Evolutionary conservation across 2,797 vertebrate genomes (phyloP).

Genomic region (Tiaroga cobitis): DNA sequence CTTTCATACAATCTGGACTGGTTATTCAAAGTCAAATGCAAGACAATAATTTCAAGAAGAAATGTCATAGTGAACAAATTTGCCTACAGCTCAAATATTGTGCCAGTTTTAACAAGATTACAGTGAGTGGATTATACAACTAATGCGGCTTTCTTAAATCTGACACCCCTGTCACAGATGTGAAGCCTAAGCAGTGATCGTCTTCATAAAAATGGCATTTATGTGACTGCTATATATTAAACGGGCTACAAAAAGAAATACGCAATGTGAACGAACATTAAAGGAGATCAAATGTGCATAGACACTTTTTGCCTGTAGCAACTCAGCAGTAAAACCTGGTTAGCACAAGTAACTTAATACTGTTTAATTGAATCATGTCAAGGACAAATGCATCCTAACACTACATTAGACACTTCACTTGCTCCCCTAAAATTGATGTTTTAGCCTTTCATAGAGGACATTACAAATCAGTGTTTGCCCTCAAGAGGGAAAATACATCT

Average conservation of each 20-base stretch:
- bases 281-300: conserved; percentile 1
- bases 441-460: conserved; percentile 15
- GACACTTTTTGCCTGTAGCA: conserved; percentile 18
- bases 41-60: conserved; percentile 19
- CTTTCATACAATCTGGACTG: neutral
- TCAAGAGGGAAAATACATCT: conserved; percentile 13
- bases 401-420: neutral
- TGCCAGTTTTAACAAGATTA: conserved; percentile 46
- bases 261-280: conserved; percentile 16
- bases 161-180: conserved; percentile 43
- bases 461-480: conserved; percentile 25
- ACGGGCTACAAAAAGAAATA: conserved; percentile 34
- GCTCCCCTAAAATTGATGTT: conserved; percentile 12
- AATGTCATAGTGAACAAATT: conserved; percentile 2
- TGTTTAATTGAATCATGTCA: conserved; percentile 34
- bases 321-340: conserved; percentile 1
- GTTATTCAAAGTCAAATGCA: conserved; percentile 10
- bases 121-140: conserved; percentile 38
- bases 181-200: conserved; percentile 17
- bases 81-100: conserved; percentile 28
- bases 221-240: conserved; percentile 34
- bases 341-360: conserved; percentile 25
- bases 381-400: neutral
- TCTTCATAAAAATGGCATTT: conserved; percentile 37
- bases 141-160: conserved; percentile 18